Conservation (phyloP, 1,140 invertebrate species). For the Drosophila rufa region DNA sequence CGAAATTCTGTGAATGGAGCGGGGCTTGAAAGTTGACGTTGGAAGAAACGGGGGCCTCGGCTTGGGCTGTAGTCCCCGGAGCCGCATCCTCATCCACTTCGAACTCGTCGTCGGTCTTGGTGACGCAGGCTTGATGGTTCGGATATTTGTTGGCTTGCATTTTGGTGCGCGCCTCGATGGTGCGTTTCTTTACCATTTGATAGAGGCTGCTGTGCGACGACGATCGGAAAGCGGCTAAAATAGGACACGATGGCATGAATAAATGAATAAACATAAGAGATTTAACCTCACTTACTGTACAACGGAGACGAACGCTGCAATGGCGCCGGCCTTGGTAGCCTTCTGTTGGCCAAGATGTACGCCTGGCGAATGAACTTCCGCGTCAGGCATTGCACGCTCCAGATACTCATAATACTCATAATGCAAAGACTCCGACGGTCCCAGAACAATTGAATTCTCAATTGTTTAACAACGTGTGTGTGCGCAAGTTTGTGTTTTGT, state of each 20-base stretch:
- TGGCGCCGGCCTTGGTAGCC: conserved; percentile 24
- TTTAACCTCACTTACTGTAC: conserved; percentile 55
- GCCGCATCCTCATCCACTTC: conserved; percentile 14
- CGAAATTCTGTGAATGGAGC: conserved; percentile 7
- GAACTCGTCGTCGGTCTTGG: conserved; percentile 9
- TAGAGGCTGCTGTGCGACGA: conserved; percentile 68
- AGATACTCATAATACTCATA: conserved; percentile 69
- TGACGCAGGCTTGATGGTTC: conserved; percentile 67
- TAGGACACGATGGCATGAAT: no score
- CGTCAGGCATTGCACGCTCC: conserved; percentile 60
- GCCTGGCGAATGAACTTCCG: conserved; percentile 72
- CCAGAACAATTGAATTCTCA: conserved; percentile 42
- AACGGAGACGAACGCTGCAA: conserved; percentile 17
- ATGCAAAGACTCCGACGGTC: neutral
- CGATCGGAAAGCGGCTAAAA: conserved; percentile 47
- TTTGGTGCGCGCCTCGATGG: conserved; percentile 7
- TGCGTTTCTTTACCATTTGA: conserved; percentile 79
- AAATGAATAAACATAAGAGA: no score
- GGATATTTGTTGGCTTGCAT: conserved; percentile 49
- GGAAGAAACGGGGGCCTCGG: neutral
- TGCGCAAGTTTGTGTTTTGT: conserved; percentile 30
- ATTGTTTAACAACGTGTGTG: conserved; percentile 52
- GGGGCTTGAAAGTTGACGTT: conserved; percentile 10
- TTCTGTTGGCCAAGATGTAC: conserved; percentile 64
- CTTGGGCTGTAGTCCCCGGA: neutral